Base-by-base conservation (phyloP, 2,113 vertebrate species). In the Urocynchramus pylzowi region DNA sequence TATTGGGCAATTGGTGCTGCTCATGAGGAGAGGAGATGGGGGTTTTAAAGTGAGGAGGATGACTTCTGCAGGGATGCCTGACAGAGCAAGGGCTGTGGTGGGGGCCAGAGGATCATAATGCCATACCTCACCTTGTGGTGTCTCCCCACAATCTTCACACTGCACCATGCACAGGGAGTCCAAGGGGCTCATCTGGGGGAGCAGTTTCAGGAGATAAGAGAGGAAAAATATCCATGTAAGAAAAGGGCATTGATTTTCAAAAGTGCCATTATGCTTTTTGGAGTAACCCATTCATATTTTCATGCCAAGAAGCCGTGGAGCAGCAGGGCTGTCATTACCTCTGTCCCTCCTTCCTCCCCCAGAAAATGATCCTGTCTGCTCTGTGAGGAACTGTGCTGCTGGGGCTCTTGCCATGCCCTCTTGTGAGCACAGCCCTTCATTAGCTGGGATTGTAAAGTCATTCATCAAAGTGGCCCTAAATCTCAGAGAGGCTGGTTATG, bases 181-280 rank as follows among this genome's bases (percentile, higher is more conserved):
- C 61, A 35, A 37, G 27, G 18, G 6, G 7, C 13, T 76, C 1
- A 3, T 12, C 24, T 0, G 0, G 13, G 16, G 22, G 26, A 54
- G 42, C 10, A 6, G 16, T 56, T 61, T 53, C 73, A 82, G 70
- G 33, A 70, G 45, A 22, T 2, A 63, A 0, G 3, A 54, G 22
- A 73, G 37, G 14, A 52, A 75, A 75, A 75, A 82, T 24, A 69
- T 24, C 39, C 22, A 17, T 28, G 15, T 7, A 11, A 47, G 49
- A 73, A 76, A 90, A 85, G 18, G 21, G 10, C 16, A 42, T n/a
- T 13, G 5, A 11, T 65, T 54, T 60, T 85, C 56, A 39, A 22
- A 81, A 60, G 39, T 20, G 16, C 10, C 4, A 0, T 42, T 59
- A 24, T 82, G 47, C 17, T 68, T 84, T 84, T 20, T 37, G 24